A percentile compares a stretch with the other conserved stretches of the same genome.
These are phyloP conservation scores for Lordiphosa stackelbergi DNA, from an alignment of 1,140 invertebrate species.

Conservation along the genomic window DNA sequence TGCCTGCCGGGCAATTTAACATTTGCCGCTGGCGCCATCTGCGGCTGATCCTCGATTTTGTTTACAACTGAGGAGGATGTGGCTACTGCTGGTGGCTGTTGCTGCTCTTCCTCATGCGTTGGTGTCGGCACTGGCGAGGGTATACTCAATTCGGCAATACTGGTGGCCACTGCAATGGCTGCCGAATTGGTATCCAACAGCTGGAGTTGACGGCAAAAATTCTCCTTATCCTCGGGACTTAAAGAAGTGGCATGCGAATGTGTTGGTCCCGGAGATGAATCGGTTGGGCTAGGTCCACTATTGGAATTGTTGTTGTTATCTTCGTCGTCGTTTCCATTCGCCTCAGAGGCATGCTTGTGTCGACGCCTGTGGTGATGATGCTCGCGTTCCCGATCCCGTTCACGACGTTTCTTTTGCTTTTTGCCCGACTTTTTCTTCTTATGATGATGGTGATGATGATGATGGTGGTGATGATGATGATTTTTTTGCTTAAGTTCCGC, in stretches of 20 bases:
- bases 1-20: constrained; percentile 84
- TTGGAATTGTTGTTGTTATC: constrained; percentile 41
- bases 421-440: constrained; percentile 73
- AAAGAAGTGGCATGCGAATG: constrained; percentile 43
- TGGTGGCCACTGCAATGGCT: constrained; percentile 67
- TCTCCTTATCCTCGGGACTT: constrained; percentile 75
- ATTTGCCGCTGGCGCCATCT: constrained; percentile 76
- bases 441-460: constrained; percentile 59
- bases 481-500: constrained; percentile 51
- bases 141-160: constrained; percentile 57
- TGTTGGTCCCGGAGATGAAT: constrained; percentile 26
- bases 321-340: constrained; percentile 42
- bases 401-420: constrained; percentile 68
- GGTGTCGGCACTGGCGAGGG: constrained; percentile 54
- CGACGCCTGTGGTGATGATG: constrained; percentile 54
- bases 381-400: constrained; percentile 22
- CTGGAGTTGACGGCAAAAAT: constrained; percentile 66
- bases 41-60: constrained; percentile 32
- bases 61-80: constrained; percentile 15
- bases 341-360: constrained; percentile 68
- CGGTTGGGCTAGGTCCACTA: constrained; percentile 26
- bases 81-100: constrained; percentile 20
- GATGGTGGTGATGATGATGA: constrained; percentile 49
- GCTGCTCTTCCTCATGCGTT: constrained; percentile 28
- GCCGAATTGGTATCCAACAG: constrained; percentile 60